Percentiles rank a stretch among this genome's conserved stretches.
These are phyloP conservation scores for Hesperophylax magnus DNA, from an alignment of 1,140 invertebrate species.

Conservation along the genomic window DNA sequence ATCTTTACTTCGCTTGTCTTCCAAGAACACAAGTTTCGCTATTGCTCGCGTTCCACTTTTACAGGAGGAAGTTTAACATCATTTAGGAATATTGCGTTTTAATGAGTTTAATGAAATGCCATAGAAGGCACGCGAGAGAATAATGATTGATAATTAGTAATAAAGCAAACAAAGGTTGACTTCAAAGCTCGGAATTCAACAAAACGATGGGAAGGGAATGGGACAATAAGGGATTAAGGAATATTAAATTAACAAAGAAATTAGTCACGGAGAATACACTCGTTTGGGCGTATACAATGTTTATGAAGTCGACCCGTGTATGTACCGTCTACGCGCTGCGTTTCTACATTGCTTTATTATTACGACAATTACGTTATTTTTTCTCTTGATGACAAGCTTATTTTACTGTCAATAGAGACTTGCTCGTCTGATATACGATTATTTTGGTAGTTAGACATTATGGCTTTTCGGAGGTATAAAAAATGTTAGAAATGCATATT, in stretches of 20 bases:
- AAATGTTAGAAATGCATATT: too few relatives aligned
- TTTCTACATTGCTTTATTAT: not conserved
- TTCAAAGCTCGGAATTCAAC: conserved; percentile 52
- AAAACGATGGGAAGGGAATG: conserved; percentile 45
- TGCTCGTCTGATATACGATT: too few relatives aligned
- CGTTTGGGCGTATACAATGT: too few relatives aligned
- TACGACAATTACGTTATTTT: too few relatives aligned
- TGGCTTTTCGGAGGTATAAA: too few relatives aligned
- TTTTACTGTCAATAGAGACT: too few relatives aligned
- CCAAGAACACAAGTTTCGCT: too few relatives aligned
- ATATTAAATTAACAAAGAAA: conserved; percentile 59
- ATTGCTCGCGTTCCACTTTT: not conserved
- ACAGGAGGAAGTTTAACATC: not conserved
- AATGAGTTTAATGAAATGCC: conserved; percentile 37
- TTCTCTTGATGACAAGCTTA: not conserved
- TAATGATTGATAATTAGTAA: conserved; percentile 59
- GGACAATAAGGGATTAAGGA: conserved; percentile 52
- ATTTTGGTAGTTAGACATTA: too few relatives aligned
- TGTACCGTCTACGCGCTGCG: not conserved
- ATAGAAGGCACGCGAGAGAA: conserved; percentile 50
- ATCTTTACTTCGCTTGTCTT: too few relatives aligned
- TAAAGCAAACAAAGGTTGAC: conserved; percentile 53
- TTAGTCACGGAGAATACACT: conserved; percentile 49
- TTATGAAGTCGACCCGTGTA: not conserved
- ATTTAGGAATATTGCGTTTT: not conserved